These are phyloP conservation scores for Dendrocopos noguchii DNA, from an alignment of 2,113 vertebrate species.

Conservation along the genomic window DNA sequence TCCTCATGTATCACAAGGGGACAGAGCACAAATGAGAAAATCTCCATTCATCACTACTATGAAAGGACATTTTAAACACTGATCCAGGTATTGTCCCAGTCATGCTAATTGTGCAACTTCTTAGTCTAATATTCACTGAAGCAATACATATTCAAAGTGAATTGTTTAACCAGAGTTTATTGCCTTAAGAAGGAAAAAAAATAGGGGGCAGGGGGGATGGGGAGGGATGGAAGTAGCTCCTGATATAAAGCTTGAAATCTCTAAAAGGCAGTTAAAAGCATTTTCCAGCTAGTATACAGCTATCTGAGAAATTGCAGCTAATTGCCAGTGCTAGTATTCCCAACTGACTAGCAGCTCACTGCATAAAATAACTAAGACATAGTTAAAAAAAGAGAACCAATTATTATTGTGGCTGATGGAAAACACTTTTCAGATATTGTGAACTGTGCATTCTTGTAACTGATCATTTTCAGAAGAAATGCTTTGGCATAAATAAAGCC, in stretches of 20 bases:
- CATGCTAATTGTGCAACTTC: background rate
- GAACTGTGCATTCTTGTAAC: background rate
- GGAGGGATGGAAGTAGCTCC: background rate
- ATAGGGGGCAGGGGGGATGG: no score
- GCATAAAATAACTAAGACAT: background rate
- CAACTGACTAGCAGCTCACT: background rate
- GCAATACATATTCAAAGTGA: background rate
- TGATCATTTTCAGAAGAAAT: background rate
- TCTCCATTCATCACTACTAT: background rate
- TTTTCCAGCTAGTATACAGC: background rate
- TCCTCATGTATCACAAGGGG: background rate
- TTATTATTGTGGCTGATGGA: background rate
- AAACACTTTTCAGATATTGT: background rate
- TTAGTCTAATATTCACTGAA: background rate
- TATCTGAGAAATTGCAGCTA: conserved; percentile 6
- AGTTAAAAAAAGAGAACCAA: background rate
- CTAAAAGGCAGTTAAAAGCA: background rate
- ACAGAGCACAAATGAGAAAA: background rate
- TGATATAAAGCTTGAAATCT: background rate
- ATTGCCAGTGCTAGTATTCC: background rate
- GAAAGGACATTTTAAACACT: background rate
- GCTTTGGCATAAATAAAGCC: background rate
- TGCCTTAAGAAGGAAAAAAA: background rate
- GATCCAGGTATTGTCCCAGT: background rate
- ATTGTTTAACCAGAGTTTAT: background rate